Percentiles rank a stretch among this genome's conserved stretches.
Evolutionary conservation across 1,140 invertebrate genomes (phyloP).

Genomic region (Orchesella cincta): DNA sequence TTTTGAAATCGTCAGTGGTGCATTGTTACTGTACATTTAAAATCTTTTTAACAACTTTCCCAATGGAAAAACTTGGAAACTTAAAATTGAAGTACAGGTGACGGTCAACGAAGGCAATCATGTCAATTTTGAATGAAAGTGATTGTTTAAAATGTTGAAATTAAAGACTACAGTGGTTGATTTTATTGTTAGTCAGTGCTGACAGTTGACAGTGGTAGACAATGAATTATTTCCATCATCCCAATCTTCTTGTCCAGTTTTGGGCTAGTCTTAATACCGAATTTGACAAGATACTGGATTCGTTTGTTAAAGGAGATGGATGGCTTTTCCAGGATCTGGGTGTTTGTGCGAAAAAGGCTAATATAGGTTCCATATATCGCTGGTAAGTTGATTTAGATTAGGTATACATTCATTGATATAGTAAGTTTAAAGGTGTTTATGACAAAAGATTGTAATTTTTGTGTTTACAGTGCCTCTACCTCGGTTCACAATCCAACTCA

Average conservation of each 20-base stretch:
- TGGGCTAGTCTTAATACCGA: not conserved
- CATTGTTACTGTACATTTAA: too few species aligned
- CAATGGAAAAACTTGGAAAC: too few species aligned
- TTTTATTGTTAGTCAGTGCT: too few species aligned
- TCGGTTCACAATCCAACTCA: not conserved
- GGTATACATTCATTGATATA: not conserved
- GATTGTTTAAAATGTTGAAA: too few species aligned
- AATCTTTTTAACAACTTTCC: too few species aligned
- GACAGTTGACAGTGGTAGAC: not conserved
- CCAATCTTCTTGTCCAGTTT: constrained; percentile 7
- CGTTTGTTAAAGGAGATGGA: not conserved
- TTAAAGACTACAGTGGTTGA: too few species aligned
- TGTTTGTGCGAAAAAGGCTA: not conserved
- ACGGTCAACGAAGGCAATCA: too few species aligned
- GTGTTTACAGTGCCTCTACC: not conserved
- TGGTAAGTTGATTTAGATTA: not conserved
- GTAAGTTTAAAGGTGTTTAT: not conserved
- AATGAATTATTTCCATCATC: constrained; percentile 19
- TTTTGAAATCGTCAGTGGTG: too few species aligned
- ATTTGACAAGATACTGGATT: constrained; percentile 17
- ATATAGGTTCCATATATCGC: constrained; percentile 1
- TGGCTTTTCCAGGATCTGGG: constrained; percentile 20
- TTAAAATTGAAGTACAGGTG: too few species aligned
- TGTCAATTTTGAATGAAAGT: too few species aligned
- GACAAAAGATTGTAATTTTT: not conserved